Evolutionary conservation across 2,113 vertebrate genomes (phyloP), one percentile per base, ranked within the genome.

Genomic region (Daphoenositta chrysoptera): DNA sequence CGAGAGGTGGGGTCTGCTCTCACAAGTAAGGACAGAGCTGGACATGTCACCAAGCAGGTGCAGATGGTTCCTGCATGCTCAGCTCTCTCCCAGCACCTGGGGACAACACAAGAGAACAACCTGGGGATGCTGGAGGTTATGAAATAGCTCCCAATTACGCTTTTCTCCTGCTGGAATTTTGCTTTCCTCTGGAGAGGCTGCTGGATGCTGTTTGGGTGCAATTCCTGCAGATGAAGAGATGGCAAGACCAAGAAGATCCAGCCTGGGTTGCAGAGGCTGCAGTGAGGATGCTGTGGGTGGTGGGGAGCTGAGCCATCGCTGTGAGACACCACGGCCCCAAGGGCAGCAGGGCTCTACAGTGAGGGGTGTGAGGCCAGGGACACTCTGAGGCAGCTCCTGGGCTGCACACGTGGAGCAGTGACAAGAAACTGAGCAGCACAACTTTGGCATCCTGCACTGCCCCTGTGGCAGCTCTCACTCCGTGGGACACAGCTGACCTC

Each of bases 301-400:
- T 26, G 42, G 7, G 31, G 48, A 82, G 68, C 72, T 84, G 64
- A 82, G 79, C 65, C 39, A 75, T 5, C 0, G 0, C 50, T 42
- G 60, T 0, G 3, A 66, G 47, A 17, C 50, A 56, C 13, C 2
- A 0, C 0, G 0, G n/a, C 18, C 47, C 22, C 47, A 57, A 17
- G 70, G 56, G 18, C 8, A 44, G n/a, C 14, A 40, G 37, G 27
- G 58, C 69, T 87, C 54, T 64, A 2, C 44, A 22, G 2, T 0
- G 2, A 81, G 4, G 16, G 45, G 8, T 10, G 10, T 24, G 77
- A 68, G 53, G 66, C 15, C 83, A 89, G 37, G 50, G 37, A 69
- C 19, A 28, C 63, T 26, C 14, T 1, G 7, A 24, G 44, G 11
- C 63, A 92, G 48, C 39, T 83, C 54, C 24, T 0, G 0, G 65